Evolutionary conservation across 2,888 invertebrate species (phyloP), one percentile per base, ranked within the genome.

Genomic region (Cheilosia impressa): DNA sequence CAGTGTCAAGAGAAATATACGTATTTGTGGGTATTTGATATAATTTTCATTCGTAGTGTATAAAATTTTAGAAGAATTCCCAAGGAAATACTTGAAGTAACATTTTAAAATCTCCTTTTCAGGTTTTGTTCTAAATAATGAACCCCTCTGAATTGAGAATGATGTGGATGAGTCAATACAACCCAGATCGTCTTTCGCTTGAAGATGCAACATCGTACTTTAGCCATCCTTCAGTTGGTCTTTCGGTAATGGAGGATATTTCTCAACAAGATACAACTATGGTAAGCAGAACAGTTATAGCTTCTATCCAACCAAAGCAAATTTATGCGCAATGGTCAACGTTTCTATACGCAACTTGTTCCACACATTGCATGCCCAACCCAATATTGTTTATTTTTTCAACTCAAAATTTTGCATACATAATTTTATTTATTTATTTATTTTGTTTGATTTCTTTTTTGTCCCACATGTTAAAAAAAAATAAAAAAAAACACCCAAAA

Each of bases 151-250:
- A 95, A 90, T 92, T 94, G 91, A 94, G 94, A 89, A 94, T 95
- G 93, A 94, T 95, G 90, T 95, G 95, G 95, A 95, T 95, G 95
- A 95, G 95, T 83, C 92, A 92, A 87, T 92, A 91, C 82, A 92
- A 91, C 88, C 91, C 91, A 4, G 92, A 92, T 76, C 91, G 92
- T 68, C 91, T 92, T 60, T 90, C 92, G 41, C 85, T 92, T 41
- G 92, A 92, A 80, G 92, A 92, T 90, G 90, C 92, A 17, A 89
- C 91, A 57, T 90, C 91, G 75, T 89, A 90, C 52, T 93, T 93
- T 76, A 92, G 93, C 45, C 93, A 94, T 88, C 91, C 93, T 76
- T 91, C 93, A 27, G 90, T 93, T 72, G 93, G 93, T 84, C 91
- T 94, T 88, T 93, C 94, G 69, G 92, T 94, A 88, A 92, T 94